phyloP scores from a whole-genome alignment of 2,888 invertebrate species.

The Cantharis lateralis region DNA sequence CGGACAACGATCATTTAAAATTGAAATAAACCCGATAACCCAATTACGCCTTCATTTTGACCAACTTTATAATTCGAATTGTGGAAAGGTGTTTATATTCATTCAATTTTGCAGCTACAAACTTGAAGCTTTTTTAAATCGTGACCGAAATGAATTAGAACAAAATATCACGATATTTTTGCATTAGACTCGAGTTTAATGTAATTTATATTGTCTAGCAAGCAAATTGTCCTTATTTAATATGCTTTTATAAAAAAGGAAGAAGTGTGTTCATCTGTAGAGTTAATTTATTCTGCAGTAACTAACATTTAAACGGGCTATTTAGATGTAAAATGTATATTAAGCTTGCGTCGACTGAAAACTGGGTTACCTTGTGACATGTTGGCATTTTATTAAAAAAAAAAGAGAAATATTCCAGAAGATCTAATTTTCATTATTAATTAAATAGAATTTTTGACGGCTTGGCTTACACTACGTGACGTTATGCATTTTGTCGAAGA shows the following conservation, averaged over 20 bases:
- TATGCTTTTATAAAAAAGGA: constrained; percentile 1
- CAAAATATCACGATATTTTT: constrained; percentile 21
- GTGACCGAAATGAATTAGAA: constrained; percentile 19
- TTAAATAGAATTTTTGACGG: neutral
- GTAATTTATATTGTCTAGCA: constrained; percentile 1
- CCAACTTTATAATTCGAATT: neutral
- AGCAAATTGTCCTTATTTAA: constrained; percentile 3
- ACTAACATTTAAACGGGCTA: neutral
- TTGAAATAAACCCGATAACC: neutral
- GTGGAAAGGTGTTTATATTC: neutral
- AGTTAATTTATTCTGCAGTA: neutral
- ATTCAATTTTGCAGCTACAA: neutral
- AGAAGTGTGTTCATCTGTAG: neutral
- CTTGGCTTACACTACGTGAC: neutral
- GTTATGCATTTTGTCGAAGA: neutral
- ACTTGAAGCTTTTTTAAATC: neutral
- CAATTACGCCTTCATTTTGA: neutral
- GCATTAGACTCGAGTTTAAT: constrained; percentile 9
- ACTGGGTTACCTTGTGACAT: neutral
- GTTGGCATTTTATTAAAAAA: neutral
- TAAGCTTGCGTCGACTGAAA: neutral
- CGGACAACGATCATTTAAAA: neutral
- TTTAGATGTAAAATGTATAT: neutral
- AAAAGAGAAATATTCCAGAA: neutral
- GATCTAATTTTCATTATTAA: neutral